Percentiles rank a stretch among this genome's conserved stretches.
Conservation (phyloP, 2,113 vertebrate species). For the Poeciliopsis turrubarensis region DNA sequence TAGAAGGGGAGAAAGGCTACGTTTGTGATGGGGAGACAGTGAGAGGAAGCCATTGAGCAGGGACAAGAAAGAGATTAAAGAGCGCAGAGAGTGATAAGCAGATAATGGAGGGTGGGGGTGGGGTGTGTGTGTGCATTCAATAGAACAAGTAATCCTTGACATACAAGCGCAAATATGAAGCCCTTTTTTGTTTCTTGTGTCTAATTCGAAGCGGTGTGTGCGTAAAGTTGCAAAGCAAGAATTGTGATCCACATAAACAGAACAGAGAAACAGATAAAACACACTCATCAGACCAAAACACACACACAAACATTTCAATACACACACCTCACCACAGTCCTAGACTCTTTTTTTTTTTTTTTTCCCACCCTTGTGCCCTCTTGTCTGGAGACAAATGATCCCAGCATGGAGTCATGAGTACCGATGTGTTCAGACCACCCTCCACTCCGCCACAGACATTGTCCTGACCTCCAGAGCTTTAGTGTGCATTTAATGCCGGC, state of each 20-base stretch:
- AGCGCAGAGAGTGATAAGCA: constrained; percentile 88
- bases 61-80: constrained; percentile 91
- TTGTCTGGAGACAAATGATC: constrained; percentile 82
- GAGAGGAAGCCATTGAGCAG: constrained; percentile 85
- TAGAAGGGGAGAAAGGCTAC: constrained; percentile 80
- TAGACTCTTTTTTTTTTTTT: constrained; percentile 60
- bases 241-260: constrained; percentile 77
- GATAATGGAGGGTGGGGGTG: constrained; percentile 85
- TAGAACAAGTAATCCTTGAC: constrained; percentile 88
- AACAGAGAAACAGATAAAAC: constrained; percentile 70
- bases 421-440: constrained; percentile 80
- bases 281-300: constrained; percentile 62
- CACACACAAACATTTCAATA: constrained; percentile 55
- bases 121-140: constrained; percentile 73
- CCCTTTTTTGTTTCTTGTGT: constrained; percentile 86
- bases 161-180: constrained; percentile 87
- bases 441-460: constrained; percentile 71
- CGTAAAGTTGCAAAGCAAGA: constrained; percentile 76
- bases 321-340: constrained; percentile 63
- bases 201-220: constrained; percentile 81
- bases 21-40: constrained; percentile 81
- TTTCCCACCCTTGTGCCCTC: constrained; percentile 78
- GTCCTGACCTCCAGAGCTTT: constrained; percentile 60
- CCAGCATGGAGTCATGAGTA: constrained; percentile 78
- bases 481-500: constrained; percentile 76